Evolutionary conservation across 2,113 vertebrate genomes (phyloP).

Genomic region (Abramis brama): DNA sequence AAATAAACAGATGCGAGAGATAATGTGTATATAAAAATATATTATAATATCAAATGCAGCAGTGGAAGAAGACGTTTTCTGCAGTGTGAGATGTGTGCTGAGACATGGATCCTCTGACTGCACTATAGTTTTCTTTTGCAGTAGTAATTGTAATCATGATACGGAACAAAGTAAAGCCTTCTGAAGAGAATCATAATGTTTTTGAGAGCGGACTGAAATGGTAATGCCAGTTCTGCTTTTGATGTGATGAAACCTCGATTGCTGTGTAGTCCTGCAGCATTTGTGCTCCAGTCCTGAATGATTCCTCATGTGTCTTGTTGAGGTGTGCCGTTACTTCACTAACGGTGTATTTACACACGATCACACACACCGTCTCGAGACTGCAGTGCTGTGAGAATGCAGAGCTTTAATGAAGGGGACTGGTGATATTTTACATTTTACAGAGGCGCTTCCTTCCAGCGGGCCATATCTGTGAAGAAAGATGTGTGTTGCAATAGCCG

Average conservation of each 20-base stretch:
- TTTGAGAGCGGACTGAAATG: neutral
- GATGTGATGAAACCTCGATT: neutral
- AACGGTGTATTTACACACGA: neutral
- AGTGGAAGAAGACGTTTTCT: neutral
- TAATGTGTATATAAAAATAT: too few relatives aligned
- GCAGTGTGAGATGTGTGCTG: neutral
- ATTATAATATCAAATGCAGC: neutral
- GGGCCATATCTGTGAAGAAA: neutral
- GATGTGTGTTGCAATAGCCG: neutral
- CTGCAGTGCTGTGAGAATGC: neutral
- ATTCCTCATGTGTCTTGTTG: too few relatives aligned
- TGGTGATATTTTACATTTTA: neutral
- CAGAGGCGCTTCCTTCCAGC: neutral
- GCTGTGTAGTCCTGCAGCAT: too few relatives aligned
- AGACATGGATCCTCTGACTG: neutral
- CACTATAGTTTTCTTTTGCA: neutral
- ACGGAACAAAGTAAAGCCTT: neutral
- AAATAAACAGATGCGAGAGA: neutral
- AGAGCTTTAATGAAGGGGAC: neutral
- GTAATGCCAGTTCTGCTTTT: neutral
- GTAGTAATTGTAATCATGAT: slow-evolving; percentile 11
- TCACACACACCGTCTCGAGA: neutral
- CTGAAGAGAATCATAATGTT: neutral
- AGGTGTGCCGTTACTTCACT: neutral
- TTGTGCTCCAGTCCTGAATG: too few relatives aligned